Evolutionary conservation across 2,113 vertebrate genomes (phyloP).

Genomic region (Ceuthmochares aereus): DNA sequence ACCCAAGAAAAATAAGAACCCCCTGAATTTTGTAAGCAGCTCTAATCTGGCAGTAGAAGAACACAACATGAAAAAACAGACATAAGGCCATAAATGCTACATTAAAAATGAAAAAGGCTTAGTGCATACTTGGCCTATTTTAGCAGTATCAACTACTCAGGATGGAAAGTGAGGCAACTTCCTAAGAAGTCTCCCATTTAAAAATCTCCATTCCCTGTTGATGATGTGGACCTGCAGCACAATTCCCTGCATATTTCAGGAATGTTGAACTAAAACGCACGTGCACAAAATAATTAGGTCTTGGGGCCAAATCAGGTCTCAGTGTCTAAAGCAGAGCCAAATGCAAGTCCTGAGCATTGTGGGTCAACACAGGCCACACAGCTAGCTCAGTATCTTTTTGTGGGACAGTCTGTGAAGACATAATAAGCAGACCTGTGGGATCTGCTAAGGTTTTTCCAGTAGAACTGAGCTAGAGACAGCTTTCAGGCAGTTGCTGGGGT

Average conservation of each 20-base stretch:
- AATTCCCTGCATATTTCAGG: background rate
- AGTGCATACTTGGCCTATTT: background rate
- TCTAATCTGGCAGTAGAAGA: background rate
- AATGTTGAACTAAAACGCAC: background rate
- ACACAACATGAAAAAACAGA: background rate
- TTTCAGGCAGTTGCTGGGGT: background rate
- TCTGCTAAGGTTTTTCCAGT: background rate
- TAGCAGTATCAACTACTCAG: background rate
- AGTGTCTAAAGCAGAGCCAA: background rate
- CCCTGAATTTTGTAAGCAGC: background rate
- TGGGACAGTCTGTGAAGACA: background rate
- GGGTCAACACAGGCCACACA: rapidly evolving
- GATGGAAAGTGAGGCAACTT: background rate
- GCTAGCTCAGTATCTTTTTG: rapidly evolving
- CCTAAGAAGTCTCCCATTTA: background rate
- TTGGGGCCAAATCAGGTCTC: background rate
- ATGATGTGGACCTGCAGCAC: background rate
- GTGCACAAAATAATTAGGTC: background rate
- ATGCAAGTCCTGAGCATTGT: rapidly evolving
- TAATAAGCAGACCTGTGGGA: background rate
- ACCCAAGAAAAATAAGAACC: background rate
- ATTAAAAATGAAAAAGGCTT: background rate
- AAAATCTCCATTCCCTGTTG: background rate
- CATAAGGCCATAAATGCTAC: background rate
- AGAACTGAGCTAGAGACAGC: background rate